Base-by-base conservation (phyloP, 2,113 vertebrate species). In the Gadus chalcogrammus region DNA sequence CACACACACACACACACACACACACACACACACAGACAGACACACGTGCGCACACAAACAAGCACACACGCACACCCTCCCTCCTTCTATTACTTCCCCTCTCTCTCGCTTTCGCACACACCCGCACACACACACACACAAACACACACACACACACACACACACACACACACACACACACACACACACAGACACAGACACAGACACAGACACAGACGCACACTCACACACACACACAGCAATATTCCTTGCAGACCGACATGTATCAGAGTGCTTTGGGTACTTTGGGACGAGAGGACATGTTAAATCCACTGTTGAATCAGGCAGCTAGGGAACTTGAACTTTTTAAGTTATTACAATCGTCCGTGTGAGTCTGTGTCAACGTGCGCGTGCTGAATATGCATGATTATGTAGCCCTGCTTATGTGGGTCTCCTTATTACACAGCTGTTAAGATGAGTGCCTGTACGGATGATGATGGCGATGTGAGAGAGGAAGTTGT, bases 241-340 rank as follows among this genome's bases (percentile, higher is more conserved):
- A 48, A 48, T 48, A 48, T 48, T 48, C 42, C 8, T 48, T 13
- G 9, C 42, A 48, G 5, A 8, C 73, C 67, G 63, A 64, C 70
- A 77, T 59, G 52, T 76, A 59, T 77, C 63, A 80, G 28, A 58
- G 15, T 58, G 77, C 31, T 63, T 5, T 48, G 27, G 27, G 35
- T 58, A 52, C 56, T 63, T 60, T 5, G 5, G 61, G 61, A 53
- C 62, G 64, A 67, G 64, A n/a, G 35, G 60, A 68, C 70, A 78
- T 69, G 42, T 48, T 48, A 48, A 9, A 48, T 48, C 42, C 42
- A 48, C 42, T 48, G 42, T 48, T 48, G 42, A 48, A 9, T 7
- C 5, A 48, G 42, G 3, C 42, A 9, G 7, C 42, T 13, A 48
- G 27, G 58, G 72, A 65, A 67, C 35, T 55, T 35, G 18, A 53